A percentile compares a stretch with the other conserved stretches of the same genome.
These are phyloP conservation scores for Myrmecophaga tridactyla DNA, from an alignment of 2,113 vertebrate genomes.

Conservation along the genomic window DNA sequence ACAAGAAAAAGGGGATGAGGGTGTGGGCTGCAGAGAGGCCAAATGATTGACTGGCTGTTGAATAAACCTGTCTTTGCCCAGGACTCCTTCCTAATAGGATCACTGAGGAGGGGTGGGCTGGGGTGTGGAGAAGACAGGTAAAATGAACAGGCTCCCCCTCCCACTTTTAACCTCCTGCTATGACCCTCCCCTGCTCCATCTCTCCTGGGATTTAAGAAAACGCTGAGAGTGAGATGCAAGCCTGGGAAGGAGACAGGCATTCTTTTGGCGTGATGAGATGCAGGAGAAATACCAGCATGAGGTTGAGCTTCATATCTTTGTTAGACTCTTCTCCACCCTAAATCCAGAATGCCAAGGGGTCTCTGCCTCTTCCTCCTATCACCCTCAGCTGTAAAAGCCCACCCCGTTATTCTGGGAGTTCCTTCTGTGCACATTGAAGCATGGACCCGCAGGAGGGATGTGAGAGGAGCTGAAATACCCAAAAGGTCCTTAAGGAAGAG, in stretches of 20 bases:
- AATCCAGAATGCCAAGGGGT: not conserved
- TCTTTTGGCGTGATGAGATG: not conserved
- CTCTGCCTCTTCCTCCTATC: not conserved
- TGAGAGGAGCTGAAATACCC: not conserved
- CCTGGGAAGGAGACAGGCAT: not conserved
- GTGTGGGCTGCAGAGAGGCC: not conserved
- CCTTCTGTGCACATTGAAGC: not conserved
- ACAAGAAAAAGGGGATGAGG: not conserved
- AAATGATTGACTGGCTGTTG: not conserved
- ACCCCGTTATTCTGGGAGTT: not conserved
- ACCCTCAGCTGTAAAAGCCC: no score
- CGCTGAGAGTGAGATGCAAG: not conserved
- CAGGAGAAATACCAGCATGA: no score
- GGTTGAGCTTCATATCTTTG: accelerated
- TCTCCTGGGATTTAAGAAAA: no score
- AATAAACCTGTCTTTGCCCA: not conserved
- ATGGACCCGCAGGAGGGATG: no score
- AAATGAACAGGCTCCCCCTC: not conserved
- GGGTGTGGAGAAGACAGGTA: no score
- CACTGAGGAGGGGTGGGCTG: not conserved
- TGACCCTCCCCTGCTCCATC: no score
- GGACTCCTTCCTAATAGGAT: not conserved
- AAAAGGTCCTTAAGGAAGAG: not conserved
- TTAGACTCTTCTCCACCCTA: not conserved
- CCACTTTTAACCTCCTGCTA: not conserved